Evolutionary conservation across 2,888 invertebrate species (phyloP), one percentile per base, ranked within the genome.

Genomic region (Congeria kusceri): DNA sequence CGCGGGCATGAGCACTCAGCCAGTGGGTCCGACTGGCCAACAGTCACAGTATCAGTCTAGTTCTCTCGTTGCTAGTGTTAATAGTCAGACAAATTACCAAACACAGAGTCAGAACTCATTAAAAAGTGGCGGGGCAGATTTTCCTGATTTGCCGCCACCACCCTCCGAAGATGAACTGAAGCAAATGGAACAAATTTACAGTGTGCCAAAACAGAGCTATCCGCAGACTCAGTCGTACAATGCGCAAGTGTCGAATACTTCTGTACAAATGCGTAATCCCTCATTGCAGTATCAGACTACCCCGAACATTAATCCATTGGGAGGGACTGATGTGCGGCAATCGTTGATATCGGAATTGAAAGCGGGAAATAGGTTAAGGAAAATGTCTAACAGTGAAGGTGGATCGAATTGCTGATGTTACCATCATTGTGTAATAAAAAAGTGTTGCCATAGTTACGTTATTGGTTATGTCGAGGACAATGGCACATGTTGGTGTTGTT

Each of bases 131-230:
- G 64, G 76, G 62, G 75, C 20, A 62, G 83, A 80, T 57, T 80
- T 83, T 39, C 75, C 86, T 7, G 90, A 91, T 65, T 82, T 91
- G n/a, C 91, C 91, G 0, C 88, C 89, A 9, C 91, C 91, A 27
- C 91, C 91, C 1, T 87, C 90, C n/a, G 88, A 80, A 29, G 91
- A 88, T 25, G 91, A 91, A 71, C 79, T 91, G 20, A 78, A 83
- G 44, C 89, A 88, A 76, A 88, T 91, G 66, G 89, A 89, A 72
- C 73, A 86, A 63, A 79, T 86, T 49, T 89, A 87, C 68, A 86
- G 86, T 82, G 82, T 83, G 65, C 88, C 89, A 61, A 87, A 86
- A 28, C 80, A 83, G 27, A 73, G 64, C 65, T 62, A 56, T n/a
- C 73, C 66, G 59, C 79, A 77, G 56, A 66, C 70, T 58, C 73